Evolutionary conservation across 2,888 invertebrate species (phyloP), one percentile per base, ranked within the genome.

Genomic region (Coleophora flavipennella): DNA sequence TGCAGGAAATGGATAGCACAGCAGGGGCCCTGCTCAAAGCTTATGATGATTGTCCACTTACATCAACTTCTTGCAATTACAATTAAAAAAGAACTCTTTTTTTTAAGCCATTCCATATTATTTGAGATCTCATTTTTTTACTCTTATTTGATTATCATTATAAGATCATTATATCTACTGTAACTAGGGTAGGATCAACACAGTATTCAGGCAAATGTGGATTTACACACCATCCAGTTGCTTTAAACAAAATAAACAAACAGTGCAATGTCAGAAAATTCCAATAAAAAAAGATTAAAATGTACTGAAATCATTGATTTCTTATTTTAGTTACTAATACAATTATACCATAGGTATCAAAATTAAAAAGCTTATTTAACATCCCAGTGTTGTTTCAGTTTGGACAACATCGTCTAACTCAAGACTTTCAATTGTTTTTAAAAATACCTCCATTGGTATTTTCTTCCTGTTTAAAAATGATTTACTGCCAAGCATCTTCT

Each of bases 41-140:
- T 49, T 94, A 93, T 70, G 85, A 89, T 11, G 85, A 87, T 38
- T 94, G 94, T 72, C 70, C 83, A 39, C 60, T 71, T 13, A 70
- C 76, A 37, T 83, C 91, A 8, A 61, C 69, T 13, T 85, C 81
- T 50, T 93, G 91, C 67, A 20, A 60, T n/a, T n/a, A n/a, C n/a
- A n/a, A 35, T 34, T 33, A 25, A 9, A 28, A 31, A 37, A 31
- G 31, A 35, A n/a, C 11, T 35, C 31, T 20, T 20, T 29, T n/a
- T 29, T 3, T 29, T n/a, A 29, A 11, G 3, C 3, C 31, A 29
- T n/a, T 29, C 20, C 20, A 20, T 20, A 20, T 6, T n/a, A n/a
- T n/a, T n/a, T 4, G 20, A 20, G 20, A 20, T 20, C 20, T 20
- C 20, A 20, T 6, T 20, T 6, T 20, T 20, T 20, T 20, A 20